These are phyloP conservation scores for Lathamus discolor DNA, from an alignment of 2,113 vertebrate species.

Conservation along the genomic window DNA sequence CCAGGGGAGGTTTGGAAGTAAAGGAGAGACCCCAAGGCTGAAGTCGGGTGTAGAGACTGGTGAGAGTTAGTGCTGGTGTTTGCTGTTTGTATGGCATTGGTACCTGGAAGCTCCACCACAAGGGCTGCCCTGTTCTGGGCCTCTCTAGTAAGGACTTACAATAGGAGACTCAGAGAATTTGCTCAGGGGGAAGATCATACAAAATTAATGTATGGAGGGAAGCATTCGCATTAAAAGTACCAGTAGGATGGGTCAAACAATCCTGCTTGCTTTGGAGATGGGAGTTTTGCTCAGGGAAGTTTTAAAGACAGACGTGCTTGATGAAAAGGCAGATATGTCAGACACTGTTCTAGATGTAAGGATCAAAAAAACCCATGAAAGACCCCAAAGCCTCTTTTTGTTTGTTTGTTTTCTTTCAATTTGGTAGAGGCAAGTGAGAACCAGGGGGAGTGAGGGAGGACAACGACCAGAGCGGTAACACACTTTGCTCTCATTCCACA, in stretches of 20 bases:
- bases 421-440: not conserved
- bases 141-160: not conserved
- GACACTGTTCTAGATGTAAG: not conserved
- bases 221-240: not conserved
- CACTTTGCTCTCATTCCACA: not conserved
- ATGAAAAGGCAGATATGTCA: not conserved
- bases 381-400: not conserved
- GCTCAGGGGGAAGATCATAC: not conserved
- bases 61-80: not conserved
- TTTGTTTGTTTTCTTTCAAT: not conserved
- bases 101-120: not conserved
- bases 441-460: not conserved
- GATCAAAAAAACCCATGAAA: not conserved
- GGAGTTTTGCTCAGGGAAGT: not conserved
- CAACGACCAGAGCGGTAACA: not conserved
- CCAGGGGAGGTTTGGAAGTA: slow-evolving; percentile 47
- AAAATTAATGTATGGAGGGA: not conserved
- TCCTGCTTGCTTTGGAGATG: not conserved
- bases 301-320: not conserved
- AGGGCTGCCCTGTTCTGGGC: not conserved
- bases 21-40: not conserved
- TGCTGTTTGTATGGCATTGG: not conserved
- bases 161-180: not conserved
- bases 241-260: not conserved
- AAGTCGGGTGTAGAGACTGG: not conserved